phyloP scores from a whole-genome alignment of 2,113 vertebrate genomes.

The Caretta caretta region DNA sequence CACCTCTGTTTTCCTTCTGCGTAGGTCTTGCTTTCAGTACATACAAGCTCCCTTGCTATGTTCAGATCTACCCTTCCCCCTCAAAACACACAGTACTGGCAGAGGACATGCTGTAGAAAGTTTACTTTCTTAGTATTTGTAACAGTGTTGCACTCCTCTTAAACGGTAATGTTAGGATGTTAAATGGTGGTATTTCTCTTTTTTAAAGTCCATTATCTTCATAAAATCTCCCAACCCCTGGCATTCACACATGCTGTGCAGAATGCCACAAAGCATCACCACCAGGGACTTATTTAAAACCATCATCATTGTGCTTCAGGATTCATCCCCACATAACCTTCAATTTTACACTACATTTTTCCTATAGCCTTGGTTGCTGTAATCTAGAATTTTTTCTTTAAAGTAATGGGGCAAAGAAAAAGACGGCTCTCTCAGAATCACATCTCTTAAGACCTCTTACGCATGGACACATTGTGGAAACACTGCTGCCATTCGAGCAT shows the following conservation, averaged over 20 bases:
- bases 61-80: not conserved
- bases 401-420: not conserved
- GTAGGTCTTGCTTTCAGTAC: not conserved
- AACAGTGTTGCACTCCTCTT: not conserved
- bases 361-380: not conserved
- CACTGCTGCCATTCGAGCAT: not conserved
- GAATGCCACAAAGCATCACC: not conserved
- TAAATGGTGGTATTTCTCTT: not conserved
- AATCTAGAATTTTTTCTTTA: not conserved
- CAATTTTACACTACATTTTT: not conserved
- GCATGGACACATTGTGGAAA: not conserved
- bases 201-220: not conserved
- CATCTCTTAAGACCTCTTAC: not conserved
- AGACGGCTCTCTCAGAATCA: not conserved
- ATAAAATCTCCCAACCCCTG: not conserved
- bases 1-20: not conserved
- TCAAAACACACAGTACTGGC: not conserved
- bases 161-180: not conserved
- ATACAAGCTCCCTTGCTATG: not conserved
- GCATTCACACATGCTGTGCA: not conserved
- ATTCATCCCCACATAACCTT: not conserved
- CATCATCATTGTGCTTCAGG: not conserved
- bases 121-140: not conserved
- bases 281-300: not conserved
- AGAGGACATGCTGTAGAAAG: rapidly evolving